Percentiles rank a stretch among this genome's conserved stretches.
phyloP scores from a whole-genome alignment of 2,797 vertebrate genomes.

The Cephalopachus bancanus region DNA sequence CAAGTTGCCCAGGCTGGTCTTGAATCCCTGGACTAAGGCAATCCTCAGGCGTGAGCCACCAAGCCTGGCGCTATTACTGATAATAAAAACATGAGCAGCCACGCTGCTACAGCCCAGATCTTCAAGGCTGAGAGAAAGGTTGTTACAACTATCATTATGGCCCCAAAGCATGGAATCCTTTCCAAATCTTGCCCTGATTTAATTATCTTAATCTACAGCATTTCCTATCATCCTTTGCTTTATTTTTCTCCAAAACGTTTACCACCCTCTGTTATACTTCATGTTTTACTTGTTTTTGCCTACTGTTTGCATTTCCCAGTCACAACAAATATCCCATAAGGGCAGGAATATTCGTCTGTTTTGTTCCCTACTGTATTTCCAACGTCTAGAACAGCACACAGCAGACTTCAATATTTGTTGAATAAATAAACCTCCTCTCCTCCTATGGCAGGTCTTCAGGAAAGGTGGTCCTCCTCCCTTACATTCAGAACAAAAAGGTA shows the following conservation, averaged over 20 bases:
- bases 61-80: not conserved
- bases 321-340: not conserved
- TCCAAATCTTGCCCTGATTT: not conserved
- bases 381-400: constrained; percentile 11
- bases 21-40: too few species aligned
- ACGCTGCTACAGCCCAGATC: not conserved
- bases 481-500: not conserved
- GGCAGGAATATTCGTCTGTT: not conserved
- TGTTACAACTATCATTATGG: not conserved
- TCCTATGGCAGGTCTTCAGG: not conserved
- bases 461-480: not conserved
- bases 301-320: not conserved
- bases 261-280: not conserved
- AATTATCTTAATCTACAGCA: not conserved
- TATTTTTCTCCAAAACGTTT: constrained; percentile 43
- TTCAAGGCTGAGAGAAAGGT: not conserved
- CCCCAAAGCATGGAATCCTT: not conserved
- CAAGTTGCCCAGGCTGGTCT: too few species aligned
- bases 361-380: not conserved
- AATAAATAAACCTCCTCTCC: not conserved
- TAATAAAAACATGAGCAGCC: constrained; percentile 19
- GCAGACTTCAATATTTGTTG: not conserved
- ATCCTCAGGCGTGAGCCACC: too few species aligned
- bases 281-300: constrained; percentile 13
- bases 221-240: not conserved